Percentiles rank a stretch among this genome's conserved stretches.
Conservation (phyloP, 2,113 vertebrate species). For the Diphyllodes magnificus region DNA sequence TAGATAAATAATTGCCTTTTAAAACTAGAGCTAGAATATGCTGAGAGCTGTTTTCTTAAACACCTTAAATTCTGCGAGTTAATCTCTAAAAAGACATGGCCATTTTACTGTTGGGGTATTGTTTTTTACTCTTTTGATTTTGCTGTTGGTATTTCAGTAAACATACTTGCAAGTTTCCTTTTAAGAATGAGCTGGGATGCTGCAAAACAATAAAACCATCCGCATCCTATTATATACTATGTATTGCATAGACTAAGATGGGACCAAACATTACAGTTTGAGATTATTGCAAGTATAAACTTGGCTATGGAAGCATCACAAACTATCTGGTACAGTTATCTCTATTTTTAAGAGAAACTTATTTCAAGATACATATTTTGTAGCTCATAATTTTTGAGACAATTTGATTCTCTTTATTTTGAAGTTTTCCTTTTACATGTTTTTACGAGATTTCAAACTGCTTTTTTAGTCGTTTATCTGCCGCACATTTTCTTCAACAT, state of each 20-base stretch:
- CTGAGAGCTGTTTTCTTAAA: neutral
- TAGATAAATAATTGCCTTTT: neutral
- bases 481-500: neutral
- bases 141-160: neutral
- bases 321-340: neutral
- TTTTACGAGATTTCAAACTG: neutral
- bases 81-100: neutral
- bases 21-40: neutral
- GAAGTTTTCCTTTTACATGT: neutral
- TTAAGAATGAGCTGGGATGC: neutral
- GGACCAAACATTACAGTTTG: neutral
- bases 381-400: neutral
- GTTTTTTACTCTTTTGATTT: neutral
- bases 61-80: neutral
- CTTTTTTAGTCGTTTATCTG: fast-evolving
- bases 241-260: neutral
- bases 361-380: neutral
- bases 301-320: neutral
- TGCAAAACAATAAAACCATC: neutral
- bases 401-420: neutral
- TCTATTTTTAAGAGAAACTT: neutral
- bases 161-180: neutral
- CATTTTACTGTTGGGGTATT: neutral
- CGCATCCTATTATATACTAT: neutral
- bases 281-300: neutral